These are phyloP conservation scores for Pyralis farinalis DNA, from an alignment of 2,888 invertebrate species.

Conservation along the genomic window DNA sequence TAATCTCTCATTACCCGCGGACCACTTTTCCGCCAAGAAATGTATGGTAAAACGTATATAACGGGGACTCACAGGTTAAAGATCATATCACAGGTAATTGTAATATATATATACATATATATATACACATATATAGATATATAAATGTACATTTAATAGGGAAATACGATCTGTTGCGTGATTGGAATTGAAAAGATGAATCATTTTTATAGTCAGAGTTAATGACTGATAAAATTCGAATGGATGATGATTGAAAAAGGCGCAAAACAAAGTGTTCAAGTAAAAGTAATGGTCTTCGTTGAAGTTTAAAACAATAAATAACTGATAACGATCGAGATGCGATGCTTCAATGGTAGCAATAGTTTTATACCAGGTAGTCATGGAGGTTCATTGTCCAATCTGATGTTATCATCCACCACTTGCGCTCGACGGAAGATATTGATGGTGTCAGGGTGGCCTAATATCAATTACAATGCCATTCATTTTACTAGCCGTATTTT, in stretches of 20 bases:
- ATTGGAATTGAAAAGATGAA: no score
- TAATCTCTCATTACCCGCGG: no score
- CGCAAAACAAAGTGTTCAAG: constrained; percentile 1
- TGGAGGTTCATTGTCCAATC: constrained; percentile 34
- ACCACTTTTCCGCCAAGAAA: no score
- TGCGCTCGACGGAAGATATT: constrained; percentile 28
- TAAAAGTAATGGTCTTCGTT: constrained; percentile 8
- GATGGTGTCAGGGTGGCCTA: constrained; percentile 4
- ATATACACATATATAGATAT: no score
- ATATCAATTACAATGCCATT: constrained; percentile 15
- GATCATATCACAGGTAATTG: no score
- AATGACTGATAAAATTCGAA: neutral
- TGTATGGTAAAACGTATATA: no score
- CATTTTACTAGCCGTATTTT: constrained; percentile 16
- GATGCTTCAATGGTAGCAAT: constrained; percentile 24
- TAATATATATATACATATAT: no score
- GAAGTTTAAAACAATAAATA: constrained; percentile 17
- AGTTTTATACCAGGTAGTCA: constrained; percentile 25
- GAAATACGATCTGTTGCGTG: no score
- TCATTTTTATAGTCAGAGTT: no score
- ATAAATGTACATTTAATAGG: no score
- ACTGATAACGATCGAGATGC: constrained; percentile 16
- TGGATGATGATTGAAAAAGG: constrained; percentile 2
- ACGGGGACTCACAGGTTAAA: no score
- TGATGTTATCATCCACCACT: constrained; percentile 26